Conservation (phyloP, 1,140 invertebrate species). For the Drosophila bipectinata region DNA sequence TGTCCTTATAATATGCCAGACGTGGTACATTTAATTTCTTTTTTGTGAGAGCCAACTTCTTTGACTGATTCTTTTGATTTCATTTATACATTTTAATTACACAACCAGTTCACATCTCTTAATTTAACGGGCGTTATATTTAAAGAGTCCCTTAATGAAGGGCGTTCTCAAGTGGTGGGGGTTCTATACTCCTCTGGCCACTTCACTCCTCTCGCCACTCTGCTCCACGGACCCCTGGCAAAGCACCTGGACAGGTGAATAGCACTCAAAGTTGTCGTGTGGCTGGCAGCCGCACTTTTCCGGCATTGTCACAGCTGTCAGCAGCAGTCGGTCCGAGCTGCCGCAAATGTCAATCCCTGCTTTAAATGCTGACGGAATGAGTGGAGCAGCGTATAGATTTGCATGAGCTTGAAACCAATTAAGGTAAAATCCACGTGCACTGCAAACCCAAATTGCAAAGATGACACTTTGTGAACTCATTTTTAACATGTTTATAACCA, state of each 20-base stretch:
- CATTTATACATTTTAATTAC: conserved; percentile 52
- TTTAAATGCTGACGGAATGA: conserved; percentile 3
- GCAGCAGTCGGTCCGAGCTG: conserved; percentile 26
- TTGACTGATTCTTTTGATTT: conserved; percentile 34
- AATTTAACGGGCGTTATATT: conserved; percentile 20
- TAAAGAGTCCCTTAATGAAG: conserved; percentile 39
- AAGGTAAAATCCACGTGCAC: conserved; percentile 1
- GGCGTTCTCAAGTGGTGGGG: too few species aligned
- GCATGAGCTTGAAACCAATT: conserved; percentile 24
- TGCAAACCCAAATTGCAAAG: not conserved
- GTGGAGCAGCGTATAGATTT: conserved; percentile 14
- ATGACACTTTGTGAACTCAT: too few species aligned
- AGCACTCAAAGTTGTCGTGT: conserved; percentile 15
- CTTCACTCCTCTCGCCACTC: not conserved
- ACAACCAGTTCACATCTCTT: conserved; percentile 23
- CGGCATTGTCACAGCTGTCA: conserved; percentile 43
- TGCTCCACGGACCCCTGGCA: not conserved
- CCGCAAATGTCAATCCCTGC: conserved; percentile 26
- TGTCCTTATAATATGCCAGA: conserved; percentile 66
- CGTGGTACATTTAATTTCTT: conserved; percentile 62
- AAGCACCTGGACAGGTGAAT: conserved; percentile 13
- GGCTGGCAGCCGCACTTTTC: conserved; percentile 13
- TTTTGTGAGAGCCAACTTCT: conserved; percentile 36
- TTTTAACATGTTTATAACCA: too few species aligned
- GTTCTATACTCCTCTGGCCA: not conserved